Percentiles rank a stretch among this genome's conserved stretches.
phyloP scores from a whole-genome alignment of 2,888 invertebrate genomes.

The Ectropis crepuscularia region DNA sequence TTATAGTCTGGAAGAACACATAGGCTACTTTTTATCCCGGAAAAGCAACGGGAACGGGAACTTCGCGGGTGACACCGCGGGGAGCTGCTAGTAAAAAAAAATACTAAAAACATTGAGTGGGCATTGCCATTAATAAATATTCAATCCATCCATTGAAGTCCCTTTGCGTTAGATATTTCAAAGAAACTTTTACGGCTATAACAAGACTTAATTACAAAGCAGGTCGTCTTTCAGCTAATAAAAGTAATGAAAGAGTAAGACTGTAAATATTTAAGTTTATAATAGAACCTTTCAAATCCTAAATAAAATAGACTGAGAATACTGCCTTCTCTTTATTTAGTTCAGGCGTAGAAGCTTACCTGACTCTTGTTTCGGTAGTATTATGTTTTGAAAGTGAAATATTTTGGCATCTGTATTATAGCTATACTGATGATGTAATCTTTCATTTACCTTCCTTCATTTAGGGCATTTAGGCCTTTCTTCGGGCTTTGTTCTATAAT shows the following conservation, averaged over 20 bases:
- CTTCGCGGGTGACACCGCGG: too few species aligned
- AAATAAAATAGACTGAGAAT: neutral
- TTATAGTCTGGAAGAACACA: too few species aligned
- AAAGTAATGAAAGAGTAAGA: slow-evolving; percentile 6
- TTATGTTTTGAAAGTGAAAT: slow-evolving; percentile 10
- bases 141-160: neutral
- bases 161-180: slow-evolving; percentile 5
- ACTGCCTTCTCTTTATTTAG: neutral
- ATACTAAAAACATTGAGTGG: too few species aligned
- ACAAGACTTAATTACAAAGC: slow-evolving; percentile 11
- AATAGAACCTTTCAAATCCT: slow-evolving; percentile 6
- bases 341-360: slow-evolving; percentile 1
- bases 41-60: too few species aligned
- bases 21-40: too few species aligned
- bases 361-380: neutral
- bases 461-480: slow-evolving; percentile 51
- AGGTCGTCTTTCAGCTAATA: slow-evolving; percentile 1
- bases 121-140: too few species aligned
- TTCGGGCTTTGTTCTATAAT: slow-evolving; percentile 60
- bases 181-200: slow-evolving; percentile 4
- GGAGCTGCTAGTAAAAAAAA: too few species aligned
- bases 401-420: slow-evolving; percentile 1
- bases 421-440: slow-evolving; percentile 5
- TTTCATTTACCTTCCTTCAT: too few species aligned
- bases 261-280: slow-evolving; percentile 6